Evolutionary conservation across 2,113 vertebrate genomes (phyloP), one percentile per base, ranked within the genome.

Genomic region (Tringa solitaria): DNA sequence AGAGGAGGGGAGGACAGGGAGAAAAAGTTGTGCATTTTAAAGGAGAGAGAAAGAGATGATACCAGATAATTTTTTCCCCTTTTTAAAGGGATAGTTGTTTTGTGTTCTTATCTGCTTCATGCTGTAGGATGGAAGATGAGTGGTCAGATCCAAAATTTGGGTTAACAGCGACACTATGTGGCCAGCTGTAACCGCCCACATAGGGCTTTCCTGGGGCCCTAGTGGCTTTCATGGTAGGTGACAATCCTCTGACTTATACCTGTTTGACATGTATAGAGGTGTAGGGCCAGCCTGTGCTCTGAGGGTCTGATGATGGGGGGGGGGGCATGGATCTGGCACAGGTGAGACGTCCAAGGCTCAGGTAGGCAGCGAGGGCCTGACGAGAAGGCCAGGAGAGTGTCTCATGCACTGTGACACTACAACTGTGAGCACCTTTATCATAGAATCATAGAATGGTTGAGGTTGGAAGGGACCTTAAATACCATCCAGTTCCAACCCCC

Each of bases 101-200:
- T 23, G 4, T 20, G 65, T 11, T 82, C 64, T 10, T 45, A 9
- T 1, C 35, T n/a, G 24, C 41, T 4, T 3, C 2, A 10, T 18
- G 28, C 84, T 39, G 46, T 11, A 32, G 41, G 54, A 12, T 1
- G 5, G 48, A 35, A n/a, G 67, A 23, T 17, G 48, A 51, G 33
- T 4, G 46, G 7, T 8, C 33, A 1, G 39, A 80, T 77, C 35
- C 72, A 45, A 96, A 83, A 20, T 46, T 64, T 95, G 92, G 84
- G 93, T 5, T 94, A 80, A 97, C 89, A 96, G 97, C 97, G 96
- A 96, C 97, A 95, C 96, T 15, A 76, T 4, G 96, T 96, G 98
- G 97, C 50, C 67, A 27, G 22, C 88, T 3, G 30, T 5, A 24
- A 18, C 32, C 39, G 28, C 80, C 64, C 2, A 14, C 33, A 1